Evolutionary conservation across 2,797 vertebrate species (phyloP).

Genomic region (Paramormyrops hopkinsi): DNA sequence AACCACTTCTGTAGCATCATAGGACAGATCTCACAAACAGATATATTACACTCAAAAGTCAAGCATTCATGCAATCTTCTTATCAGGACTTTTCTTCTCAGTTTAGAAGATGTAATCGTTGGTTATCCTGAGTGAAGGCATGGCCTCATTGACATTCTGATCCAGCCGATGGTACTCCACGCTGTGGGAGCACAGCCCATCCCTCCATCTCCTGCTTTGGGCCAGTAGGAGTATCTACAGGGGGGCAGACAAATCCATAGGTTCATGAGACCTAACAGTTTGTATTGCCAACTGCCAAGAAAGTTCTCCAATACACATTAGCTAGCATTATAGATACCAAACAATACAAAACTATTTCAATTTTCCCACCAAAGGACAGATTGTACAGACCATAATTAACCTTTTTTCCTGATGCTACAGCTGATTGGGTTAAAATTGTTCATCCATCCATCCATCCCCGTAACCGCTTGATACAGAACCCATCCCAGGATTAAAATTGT

Average conservation of each 20-base stretch:
- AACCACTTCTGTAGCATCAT: neutral
- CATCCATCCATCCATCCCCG: neutral
- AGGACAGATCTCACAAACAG: neutral
- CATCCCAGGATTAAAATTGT: neutral
- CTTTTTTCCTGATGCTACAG: neutral
- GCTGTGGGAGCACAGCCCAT: conserved; percentile 80
- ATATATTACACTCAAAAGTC: neutral
- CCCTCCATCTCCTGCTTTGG: conserved; percentile 86
- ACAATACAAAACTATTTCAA: neutral
- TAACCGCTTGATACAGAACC: neutral
- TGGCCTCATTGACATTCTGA: conserved; percentile 89
- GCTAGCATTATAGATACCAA: neutral
- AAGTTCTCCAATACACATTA: neutral
- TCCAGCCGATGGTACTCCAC: conserved; percentile 85
- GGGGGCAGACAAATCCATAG: neutral
- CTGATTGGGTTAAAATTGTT: neutral
- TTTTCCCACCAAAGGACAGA: neutral
- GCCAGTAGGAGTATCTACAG: conserved; percentile 79
- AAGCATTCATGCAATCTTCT: neutral
- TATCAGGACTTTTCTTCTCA: neutral
- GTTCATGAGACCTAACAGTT: neutral
- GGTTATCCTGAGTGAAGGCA: conserved; percentile 94
- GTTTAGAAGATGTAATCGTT: conserved; percentile 88
- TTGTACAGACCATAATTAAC: neutral
- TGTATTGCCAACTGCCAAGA: neutral